These are phyloP conservation scores for Anneissia japonica DNA, from an alignment of 35 echinoderm and acorn worm species.

Conservation along the genomic window DNA sequence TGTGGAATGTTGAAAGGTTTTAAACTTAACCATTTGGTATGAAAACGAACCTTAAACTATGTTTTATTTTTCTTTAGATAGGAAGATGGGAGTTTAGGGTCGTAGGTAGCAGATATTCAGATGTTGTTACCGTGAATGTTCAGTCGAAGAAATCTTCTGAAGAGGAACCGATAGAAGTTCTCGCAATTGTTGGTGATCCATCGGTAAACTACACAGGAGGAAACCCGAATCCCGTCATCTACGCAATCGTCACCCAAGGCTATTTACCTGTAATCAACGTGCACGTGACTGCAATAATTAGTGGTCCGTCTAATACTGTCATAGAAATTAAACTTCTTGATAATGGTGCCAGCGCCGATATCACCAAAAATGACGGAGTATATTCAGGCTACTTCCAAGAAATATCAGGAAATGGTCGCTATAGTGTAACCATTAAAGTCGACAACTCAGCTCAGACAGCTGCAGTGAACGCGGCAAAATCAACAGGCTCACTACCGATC, in stretches of 20 bases:
- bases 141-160: constrained; percentile 19
- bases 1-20: no score
- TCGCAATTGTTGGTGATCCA: neutral
- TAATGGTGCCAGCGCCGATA: constrained; percentile 59
- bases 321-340: constrained; percentile 24
- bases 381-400: constrained; percentile 53
- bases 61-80: no score
- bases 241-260: constrained; percentile 32
- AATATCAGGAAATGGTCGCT: constrained; percentile 26
- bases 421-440: constrained; percentile 43
- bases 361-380: constrained; percentile 63
- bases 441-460: constrained; percentile 2
- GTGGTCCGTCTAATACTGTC: constrained; percentile 9
- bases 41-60: no score
- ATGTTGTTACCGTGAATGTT: constrained; percentile 16
- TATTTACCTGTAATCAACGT: constrained; percentile 51
- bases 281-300: constrained; percentile 30
- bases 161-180: neutral
- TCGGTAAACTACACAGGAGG: neutral
- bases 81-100: neutral
- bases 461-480: neutral
- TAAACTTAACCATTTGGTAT: no score
- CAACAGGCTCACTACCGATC: neutral
- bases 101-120: neutral
- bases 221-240: constrained; percentile 12